phyloP scores from a whole-genome alignment of 2,113 vertebrate genomes.

The human (Homo sapiens) region DNA sequence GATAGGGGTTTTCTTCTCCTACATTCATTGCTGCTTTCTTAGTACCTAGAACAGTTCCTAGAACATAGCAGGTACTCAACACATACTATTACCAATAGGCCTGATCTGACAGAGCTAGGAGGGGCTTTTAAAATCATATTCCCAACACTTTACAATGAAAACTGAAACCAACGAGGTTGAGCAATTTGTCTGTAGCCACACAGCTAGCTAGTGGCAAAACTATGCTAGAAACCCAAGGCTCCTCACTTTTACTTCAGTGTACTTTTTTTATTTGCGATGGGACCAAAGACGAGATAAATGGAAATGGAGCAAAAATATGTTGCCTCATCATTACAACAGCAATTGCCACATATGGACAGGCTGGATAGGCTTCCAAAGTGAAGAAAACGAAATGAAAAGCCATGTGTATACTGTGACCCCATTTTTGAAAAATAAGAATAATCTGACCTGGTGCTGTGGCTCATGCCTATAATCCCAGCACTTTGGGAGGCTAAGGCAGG shows the following conservation, averaged over 20 bases:
- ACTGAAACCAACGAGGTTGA: not conserved
- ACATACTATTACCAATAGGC: not conserved
- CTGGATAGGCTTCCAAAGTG: not conserved
- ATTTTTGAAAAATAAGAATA: not conserved
- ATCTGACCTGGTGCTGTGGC: too few relatives aligned
- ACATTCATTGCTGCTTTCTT: not conserved
- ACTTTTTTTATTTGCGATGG: not conserved
- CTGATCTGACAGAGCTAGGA: not conserved
- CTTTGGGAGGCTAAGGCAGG: too few relatives aligned
- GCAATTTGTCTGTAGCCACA: not conserved
- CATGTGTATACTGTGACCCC: not conserved
- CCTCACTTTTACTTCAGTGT: not conserved
- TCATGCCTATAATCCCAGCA: too few relatives aligned
- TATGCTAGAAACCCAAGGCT: not conserved
- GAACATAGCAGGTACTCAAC: not conserved
- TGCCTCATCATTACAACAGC: not conserved
- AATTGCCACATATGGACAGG: not conserved
- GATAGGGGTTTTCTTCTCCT: not conserved
- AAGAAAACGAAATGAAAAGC: not conserved
- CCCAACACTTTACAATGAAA: not conserved
- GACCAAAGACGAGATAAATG: not conserved
- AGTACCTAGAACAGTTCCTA: not conserved
- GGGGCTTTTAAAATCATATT: not conserved
- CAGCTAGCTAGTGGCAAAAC: not conserved
- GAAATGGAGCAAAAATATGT: not conserved